Conservation (phyloP, 2,113 vertebrate genomes). For the Mesitornis unicolor region DNA sequence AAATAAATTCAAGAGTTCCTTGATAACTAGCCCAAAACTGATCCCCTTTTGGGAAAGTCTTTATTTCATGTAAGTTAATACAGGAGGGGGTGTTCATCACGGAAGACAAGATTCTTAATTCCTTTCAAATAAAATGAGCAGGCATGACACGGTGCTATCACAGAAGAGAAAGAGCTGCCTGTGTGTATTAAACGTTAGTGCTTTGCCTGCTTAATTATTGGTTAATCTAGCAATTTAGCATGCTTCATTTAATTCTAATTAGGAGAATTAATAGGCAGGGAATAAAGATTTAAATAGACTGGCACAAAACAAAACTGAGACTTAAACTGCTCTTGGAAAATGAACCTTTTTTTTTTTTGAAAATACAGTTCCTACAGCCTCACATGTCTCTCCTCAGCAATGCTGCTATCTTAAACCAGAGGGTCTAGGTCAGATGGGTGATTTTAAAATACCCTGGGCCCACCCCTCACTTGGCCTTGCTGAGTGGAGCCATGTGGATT, state of each 20-base stretch:
- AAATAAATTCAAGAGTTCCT: slow-evolving; percentile 39
- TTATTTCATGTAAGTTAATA: slow-evolving; percentile 54
- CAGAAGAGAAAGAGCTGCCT: slow-evolving; percentile 69
- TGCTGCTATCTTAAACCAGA: neutral
- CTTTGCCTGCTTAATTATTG: slow-evolving; percentile 84
- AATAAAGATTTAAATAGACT: slow-evolving; percentile 78
- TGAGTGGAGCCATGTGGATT: neutral
- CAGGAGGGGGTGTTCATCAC: slow-evolving; percentile 22
- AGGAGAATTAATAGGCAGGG: slow-evolving; percentile 86
- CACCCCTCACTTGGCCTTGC: neutral
- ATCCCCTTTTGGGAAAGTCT: slow-evolving; percentile 37
- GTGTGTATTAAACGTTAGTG: slow-evolving; percentile 72
- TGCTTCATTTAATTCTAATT: slow-evolving; percentile 90
- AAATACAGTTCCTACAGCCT: neutral
- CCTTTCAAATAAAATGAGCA: slow-evolving; percentile 67
- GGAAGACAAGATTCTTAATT: slow-evolving; percentile 64
- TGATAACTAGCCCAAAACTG: slow-evolving; percentile 44
- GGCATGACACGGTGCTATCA: slow-evolving; percentile 65
- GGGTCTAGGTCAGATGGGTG: neutral
- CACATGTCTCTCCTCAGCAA: neutral
- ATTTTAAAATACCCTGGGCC: neutral
- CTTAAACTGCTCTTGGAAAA: slow-evolving; percentile 40
- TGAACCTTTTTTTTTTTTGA: neutral
- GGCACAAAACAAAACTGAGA: slow-evolving; percentile 73
- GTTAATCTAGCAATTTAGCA: slow-evolving; percentile 87